Evolutionary conservation across 2,797 vertebrate genomes (phyloP), one percentile per base, ranked within the genome.

Genomic region (Halcyon leucocephala): DNA sequence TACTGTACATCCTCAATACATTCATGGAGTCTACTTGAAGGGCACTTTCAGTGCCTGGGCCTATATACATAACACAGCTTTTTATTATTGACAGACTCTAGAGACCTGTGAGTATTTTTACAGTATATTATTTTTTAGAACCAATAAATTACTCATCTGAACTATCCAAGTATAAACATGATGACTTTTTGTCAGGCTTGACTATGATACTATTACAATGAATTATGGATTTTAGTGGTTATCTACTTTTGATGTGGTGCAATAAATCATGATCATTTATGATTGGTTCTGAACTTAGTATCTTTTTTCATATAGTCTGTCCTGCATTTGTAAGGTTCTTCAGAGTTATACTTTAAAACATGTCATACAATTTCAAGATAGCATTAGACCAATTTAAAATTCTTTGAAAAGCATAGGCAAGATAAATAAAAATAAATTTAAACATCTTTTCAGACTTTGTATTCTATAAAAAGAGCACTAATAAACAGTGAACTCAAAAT

Each of bases 51-150:
- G 31, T 54, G 33, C 58, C 9, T 26, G 21, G 54, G 35, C 25
- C 70, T 81, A 41, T 83, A 86, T 66, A 91, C 24, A 74, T 89
- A 94, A 94, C 62, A 86, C 11, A 52, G 69, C 14, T 51, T 93
- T 95, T 96, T 94, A 94, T 73, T 94, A 65, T 85, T 97, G 67
- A 84, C 62, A 78, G 83, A 87, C 64, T 81, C 71, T 84, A 82
- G 33, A 95, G 74, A 35, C 62, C 71, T 88, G 22, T 14, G 22
- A 80, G 61, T 93, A 91, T 92, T 97, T 95, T 96, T 88, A 92
- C 58, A 89, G 73, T 87, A 55, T 70, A 81, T 96, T 95, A 95
- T 95, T 96, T 97, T 96, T 95, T 70, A 77, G 92, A 97, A 96
- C 61, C 83, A 93, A 97, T 97, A 96, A 94, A 94, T 97, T 96